Conservation (phyloP, 2,113 vertebrate genomes). For the Dasyurus viverrinus region DNA sequence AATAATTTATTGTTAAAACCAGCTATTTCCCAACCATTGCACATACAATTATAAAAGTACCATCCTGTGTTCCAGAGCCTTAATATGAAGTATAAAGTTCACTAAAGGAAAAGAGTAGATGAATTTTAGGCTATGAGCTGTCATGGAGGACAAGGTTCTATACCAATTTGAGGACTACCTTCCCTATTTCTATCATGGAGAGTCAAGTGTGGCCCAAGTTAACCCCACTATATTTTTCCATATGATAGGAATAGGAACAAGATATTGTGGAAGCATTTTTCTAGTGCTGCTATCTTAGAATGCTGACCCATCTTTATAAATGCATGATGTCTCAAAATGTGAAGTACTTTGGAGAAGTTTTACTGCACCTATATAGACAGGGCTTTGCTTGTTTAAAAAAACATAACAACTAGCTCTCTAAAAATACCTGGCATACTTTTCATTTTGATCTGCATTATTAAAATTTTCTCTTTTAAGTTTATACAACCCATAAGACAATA, state of each 20-base stretch:
- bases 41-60: not conserved
- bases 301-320: not conserved
- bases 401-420: not conserved
- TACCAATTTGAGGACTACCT: not conserved
- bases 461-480: not conserved
- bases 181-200: not conserved
- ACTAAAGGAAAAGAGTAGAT: not conserved
- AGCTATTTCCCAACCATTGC: not conserved
- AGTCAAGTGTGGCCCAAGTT: not conserved
- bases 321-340: not conserved
- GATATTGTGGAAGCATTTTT: not conserved
- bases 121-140: not conserved
- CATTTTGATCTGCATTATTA: not conserved
- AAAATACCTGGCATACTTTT: not conserved
- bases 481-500: not conserved
- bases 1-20: not conserved
- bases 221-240: not conserved
- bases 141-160: not conserved
- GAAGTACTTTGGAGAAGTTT: not conserved
- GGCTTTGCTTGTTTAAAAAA: not conserved
- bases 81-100: not conserved
- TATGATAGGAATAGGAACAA: not conserved
- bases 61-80: not conserved
- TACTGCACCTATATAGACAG: not conserved
- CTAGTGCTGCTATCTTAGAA: not conserved